Base-by-base conservation (phyloP, 2,888 invertebrate genomes). In the Antheraea assamensis region DNA sequence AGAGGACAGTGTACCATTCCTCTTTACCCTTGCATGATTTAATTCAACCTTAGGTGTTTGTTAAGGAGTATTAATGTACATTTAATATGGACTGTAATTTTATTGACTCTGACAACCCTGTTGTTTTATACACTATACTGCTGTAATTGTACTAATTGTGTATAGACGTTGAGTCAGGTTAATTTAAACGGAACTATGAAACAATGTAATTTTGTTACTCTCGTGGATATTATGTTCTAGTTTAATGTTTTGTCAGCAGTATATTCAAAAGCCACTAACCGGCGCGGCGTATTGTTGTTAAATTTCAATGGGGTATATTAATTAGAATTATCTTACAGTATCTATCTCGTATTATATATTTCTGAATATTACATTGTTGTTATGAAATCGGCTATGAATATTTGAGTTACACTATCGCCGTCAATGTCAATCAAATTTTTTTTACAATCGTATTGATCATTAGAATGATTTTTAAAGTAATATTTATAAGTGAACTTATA, bases 141-240 rank as follows among this genome's bases (percentile, higher is more conserved):
- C 55, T 21, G n/a, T 58, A 58, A 8, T 24, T 24, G 24, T 58
- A 58, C 24, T n/a, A 58, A 10, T 10, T 58, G 58, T 58, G 30
- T 58, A 19, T 49, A 47, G 55, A 31, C 55, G 72, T 27, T 70
- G 47, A 31, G 47, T 17, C 30, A 49, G 55, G 30, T 42, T 55
- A 78, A 74, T 74, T 74, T 75, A 83, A 85, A 79, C 84, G 85
- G 85, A 86, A 85, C 84, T 85, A 82, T 82, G 81, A 84, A 84
- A 84, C 84, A 85, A 83, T 82, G 82, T 80, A 83, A 85, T 83
- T 75, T 82, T 81, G 79, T 82, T 82, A 83, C 82, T 68, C 52
- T 19, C 17, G 31, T n/a, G 52, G 52, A 24, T 30, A 68, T 52
- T 52, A n/a, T 52, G 31, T 24, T 55, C 17, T 13, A 47, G 21